These are phyloP conservation scores for Oophaga sylvatica DNA, from an alignment of 2,797 vertebrate species.

Conservation along the genomic window DNA sequence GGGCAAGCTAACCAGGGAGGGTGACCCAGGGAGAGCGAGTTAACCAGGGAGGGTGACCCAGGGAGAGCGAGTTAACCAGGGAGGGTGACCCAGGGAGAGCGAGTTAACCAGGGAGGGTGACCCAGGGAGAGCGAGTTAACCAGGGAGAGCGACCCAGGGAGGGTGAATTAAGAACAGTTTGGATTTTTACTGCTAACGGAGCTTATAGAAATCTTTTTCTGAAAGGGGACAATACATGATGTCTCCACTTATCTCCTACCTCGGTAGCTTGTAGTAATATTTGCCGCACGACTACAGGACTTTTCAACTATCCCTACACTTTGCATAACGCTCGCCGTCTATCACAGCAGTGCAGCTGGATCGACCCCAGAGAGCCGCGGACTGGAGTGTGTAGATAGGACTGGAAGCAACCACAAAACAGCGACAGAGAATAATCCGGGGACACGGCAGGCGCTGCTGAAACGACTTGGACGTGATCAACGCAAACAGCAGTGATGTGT, in stretches of 20 bases:
- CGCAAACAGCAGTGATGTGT: background rate
- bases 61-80: too few species aligned
- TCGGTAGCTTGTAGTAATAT: background rate
- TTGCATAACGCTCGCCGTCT: background rate
- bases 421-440: slow-evolving; percentile 8
- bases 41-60: too few species aligned
- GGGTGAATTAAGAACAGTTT: too few species aligned
- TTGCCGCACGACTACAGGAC: background rate
- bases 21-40: too few species aligned
- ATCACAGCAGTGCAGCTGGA: background rate
- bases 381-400: background rate
- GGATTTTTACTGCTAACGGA: too few species aligned
- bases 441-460: background rate
- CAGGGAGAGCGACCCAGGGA: too few species aligned
- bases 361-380: background rate
- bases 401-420: background rate
- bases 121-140: too few species aligned
- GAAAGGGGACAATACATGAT: background rate
- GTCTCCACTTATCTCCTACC: background rate
- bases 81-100: too few species aligned
- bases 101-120: too few species aligned
- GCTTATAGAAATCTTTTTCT: too few species aligned
- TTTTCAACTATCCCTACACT: background rate
- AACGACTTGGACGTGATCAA: background rate
- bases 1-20: too few species aligned